Evolutionary conservation across 2,888 invertebrate genomes (phyloP).

Genomic region (Noctua comes): DNA sequence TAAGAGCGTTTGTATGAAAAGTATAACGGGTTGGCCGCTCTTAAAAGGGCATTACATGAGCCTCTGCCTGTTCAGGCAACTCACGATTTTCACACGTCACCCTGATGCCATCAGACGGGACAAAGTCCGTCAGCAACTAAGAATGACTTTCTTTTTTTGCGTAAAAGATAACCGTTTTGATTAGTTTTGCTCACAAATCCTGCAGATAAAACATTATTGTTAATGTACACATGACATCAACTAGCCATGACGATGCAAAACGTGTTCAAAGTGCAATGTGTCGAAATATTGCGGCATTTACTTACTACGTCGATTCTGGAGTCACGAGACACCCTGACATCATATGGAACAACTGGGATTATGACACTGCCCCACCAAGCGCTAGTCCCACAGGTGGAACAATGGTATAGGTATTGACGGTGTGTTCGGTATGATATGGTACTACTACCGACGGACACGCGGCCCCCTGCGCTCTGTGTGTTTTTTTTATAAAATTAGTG

Average conservation of each 20-base stretch:
- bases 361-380: too few species aligned
- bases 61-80: neutral
- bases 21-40: too few species aligned
- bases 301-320: too few species aligned
- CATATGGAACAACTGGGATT: too few species aligned
- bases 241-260: constrained; percentile 12
- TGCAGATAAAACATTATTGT: constrained; percentile 14
- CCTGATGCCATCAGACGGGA: neutral
- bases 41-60: neutral
- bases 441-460: too few species aligned
- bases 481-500: too few species aligned
- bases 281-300: constrained; percentile 11
- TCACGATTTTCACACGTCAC: neutral
- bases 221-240: neutral
- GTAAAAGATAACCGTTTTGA: constrained; percentile 30
- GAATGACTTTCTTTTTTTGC: constrained; percentile 18
- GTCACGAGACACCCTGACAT: too few species aligned
- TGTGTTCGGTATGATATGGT: too few species aligned
- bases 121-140: constrained; percentile 3
- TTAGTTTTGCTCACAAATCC: constrained; percentile 21
- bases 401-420: too few species aligned
- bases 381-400: too few species aligned
- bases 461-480: too few species aligned
- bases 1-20: too few species aligned
- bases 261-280: neutral